phyloP scores from a whole-genome alignment of 2,113 vertebrate genomes.

The Narcine bancroftii region DNA sequence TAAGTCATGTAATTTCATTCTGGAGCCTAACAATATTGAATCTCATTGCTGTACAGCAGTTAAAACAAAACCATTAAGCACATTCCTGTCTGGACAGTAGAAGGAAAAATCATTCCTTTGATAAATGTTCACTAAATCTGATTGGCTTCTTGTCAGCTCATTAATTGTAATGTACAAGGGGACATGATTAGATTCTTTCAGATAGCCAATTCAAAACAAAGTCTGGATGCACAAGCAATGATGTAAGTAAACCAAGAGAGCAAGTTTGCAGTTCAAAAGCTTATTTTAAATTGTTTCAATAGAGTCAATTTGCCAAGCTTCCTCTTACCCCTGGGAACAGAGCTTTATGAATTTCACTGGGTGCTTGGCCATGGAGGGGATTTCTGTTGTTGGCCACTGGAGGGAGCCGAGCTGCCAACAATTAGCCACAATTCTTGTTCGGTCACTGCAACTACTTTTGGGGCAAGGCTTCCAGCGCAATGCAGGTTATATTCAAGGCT shows the following conservation, averaged over 20 bases:
- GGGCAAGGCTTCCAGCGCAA: background rate
- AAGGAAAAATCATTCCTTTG: background rate
- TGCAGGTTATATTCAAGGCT: background rate
- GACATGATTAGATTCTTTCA: background rate
- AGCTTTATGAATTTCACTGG: background rate
- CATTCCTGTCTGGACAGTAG: background rate
- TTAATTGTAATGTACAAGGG: background rate
- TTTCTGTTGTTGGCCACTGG: background rate
- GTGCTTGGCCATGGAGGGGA: too few relatives aligned
- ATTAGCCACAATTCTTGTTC: background rate
- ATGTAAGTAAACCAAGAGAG: background rate
- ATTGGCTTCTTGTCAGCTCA: background rate
- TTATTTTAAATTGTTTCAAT: background rate
- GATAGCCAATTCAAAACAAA: background rate
- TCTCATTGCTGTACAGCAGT: too few relatives aligned
- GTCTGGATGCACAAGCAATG: background rate
- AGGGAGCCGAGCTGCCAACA: conserved; percentile 6
- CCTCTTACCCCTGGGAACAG: background rate
- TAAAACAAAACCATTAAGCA: background rate
- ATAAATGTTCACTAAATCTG: background rate
- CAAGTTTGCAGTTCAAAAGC: background rate
- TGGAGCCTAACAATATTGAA: background rate
- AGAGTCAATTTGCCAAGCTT: background rate
- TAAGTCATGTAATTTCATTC: background rate
- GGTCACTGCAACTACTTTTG: background rate